Evolutionary conservation across 1,140 invertebrate species (phyloP), one percentile per base, ranked within the genome.

Genomic region (Drosophila prosaltans): DNA sequence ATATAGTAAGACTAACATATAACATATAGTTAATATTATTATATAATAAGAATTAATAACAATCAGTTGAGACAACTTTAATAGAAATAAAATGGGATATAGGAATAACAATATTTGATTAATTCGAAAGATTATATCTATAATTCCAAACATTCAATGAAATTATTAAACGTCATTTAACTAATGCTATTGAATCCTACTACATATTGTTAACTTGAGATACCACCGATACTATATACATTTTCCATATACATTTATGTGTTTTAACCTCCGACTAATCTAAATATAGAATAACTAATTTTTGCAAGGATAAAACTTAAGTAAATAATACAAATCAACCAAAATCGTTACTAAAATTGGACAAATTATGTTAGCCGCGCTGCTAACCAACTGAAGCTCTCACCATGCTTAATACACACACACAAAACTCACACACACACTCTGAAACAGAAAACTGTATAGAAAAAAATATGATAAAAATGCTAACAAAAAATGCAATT

Each of bases 331-430:
- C 1, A 32, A 39, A 59, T 1, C 55, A 59, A 36, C 45, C 45
- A 48, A 28, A 72, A 51, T 61, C 67, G 74, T 60, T 77, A 73
- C 69, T 63, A 51, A 68, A 72, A 55, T 70, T 62, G 69, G 61
- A 54, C 48, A 63, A 62, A 54, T 64, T 59, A 51, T 51, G 21
- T 41, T 61, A n/a, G 21, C 45, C 24, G 2, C 28, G 45, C 45
- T 51, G 21, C 7, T 51, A 51, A 51, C 21, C 21, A 26, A 51
- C 3, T 26, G 10, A 26, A 51, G 21, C 45, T 26, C 21, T 26
- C 45, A 51, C 45, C 21, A 51, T 26, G 45, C 45, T 51, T 51
- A 51, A 51, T 26, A 59, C 57, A 16, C 16, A 39, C 32, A 39
- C 57, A 24, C 54, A 55, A 4, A 30, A 36, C 32, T 5, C 32